These are phyloP conservation scores for Chaetops frenatus DNA, from an alignment of 2,113 vertebrate genomes.

Conservation along the genomic window DNA sequence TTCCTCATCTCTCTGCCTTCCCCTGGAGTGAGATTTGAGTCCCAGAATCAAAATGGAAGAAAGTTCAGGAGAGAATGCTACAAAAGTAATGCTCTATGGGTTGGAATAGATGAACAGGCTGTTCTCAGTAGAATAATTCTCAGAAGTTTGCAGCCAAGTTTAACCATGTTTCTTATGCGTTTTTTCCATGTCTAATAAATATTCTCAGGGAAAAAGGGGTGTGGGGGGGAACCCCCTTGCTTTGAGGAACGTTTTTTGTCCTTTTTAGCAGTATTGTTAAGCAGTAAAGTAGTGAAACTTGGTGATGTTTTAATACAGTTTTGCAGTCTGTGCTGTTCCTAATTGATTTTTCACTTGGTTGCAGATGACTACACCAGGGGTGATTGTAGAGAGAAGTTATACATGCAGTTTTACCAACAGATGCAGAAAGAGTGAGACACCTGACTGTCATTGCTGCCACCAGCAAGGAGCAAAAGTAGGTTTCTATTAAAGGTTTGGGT, in stretches of 20 bases:
- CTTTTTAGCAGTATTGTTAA: neutral
- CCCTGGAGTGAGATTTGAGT: neutral
- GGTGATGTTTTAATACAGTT: neutral
- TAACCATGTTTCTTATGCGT: neutral
- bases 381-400: slow-evolving; percentile 58
- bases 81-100: neutral
- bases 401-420: slow-evolving; percentile 71
- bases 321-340: neutral
- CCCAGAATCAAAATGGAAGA: neutral
- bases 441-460: slow-evolving; percentile 72
- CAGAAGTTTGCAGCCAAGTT: neutral
- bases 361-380: neutral
- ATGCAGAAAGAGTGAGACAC: slow-evolving; percentile 70
- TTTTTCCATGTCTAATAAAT: neutral
- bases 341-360: slow-evolving; percentile 24
- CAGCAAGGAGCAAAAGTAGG: slow-evolving; percentile 72
- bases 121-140: neutral
- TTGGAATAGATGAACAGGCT: neutral
- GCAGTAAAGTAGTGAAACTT: neutral
- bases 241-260: neutral
- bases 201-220: neutral
- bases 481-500: neutral
- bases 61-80: neutral
- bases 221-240: fast-evolving
- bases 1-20: neutral